phyloP scores from a whole-genome alignment of 2,797 vertebrate species.

The Diceros bicornis region DNA sequence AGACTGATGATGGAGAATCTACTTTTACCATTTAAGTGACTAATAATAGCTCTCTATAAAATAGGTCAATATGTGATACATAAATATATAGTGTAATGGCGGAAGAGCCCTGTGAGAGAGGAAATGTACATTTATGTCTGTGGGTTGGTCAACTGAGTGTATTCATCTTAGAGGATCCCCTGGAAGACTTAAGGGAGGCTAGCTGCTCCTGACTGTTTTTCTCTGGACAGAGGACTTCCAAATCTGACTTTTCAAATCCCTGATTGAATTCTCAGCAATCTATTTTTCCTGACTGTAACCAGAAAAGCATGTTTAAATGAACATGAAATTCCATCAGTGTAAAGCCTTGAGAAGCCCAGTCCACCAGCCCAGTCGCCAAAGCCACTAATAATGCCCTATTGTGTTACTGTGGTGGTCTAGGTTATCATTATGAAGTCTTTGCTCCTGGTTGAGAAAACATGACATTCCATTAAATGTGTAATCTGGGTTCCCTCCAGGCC shows the following conservation, averaged over 20 bases:
- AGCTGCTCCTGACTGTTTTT: slow-evolving; percentile 42
- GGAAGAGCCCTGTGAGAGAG: neutral
- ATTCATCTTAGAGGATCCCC: neutral
- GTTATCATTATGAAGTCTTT: slow-evolving; percentile 82
- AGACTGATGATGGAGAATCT: slow-evolving; percentile 40
- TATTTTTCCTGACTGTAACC: slow-evolving; percentile 78
- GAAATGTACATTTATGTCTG: neutral
- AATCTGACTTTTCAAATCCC: slow-evolving; percentile 72
- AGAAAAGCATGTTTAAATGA: slow-evolving; percentile 84
- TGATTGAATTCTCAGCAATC: slow-evolving; percentile 82
- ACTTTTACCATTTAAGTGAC: slow-evolving; percentile 6
- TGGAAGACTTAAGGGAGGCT: slow-evolving; percentile 27
- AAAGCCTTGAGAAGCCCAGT: slow-evolving; percentile 72
- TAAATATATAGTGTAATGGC: neutral
- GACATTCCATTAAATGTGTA: slow-evolving; percentile 80
- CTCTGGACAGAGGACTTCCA: slow-evolving; percentile 59
- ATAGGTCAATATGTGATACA: neutral
- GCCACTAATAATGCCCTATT: slow-evolving; percentile 83
- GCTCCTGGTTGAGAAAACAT: slow-evolving; percentile 80
- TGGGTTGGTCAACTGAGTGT: neutral
- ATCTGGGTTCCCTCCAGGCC: slow-evolving; percentile 76
- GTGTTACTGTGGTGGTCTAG: slow-evolving; percentile 80
- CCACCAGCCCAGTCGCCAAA: slow-evolving; percentile 63
- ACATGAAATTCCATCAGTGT: slow-evolving; percentile 83
- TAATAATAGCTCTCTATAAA: slow-evolving; percentile 52